Percentiles rank a stretch among this genome's conserved stretches.
phyloP scores from a whole-genome alignment of 2,113 vertebrate genomes.

The Mobula hypostoma region DNA sequence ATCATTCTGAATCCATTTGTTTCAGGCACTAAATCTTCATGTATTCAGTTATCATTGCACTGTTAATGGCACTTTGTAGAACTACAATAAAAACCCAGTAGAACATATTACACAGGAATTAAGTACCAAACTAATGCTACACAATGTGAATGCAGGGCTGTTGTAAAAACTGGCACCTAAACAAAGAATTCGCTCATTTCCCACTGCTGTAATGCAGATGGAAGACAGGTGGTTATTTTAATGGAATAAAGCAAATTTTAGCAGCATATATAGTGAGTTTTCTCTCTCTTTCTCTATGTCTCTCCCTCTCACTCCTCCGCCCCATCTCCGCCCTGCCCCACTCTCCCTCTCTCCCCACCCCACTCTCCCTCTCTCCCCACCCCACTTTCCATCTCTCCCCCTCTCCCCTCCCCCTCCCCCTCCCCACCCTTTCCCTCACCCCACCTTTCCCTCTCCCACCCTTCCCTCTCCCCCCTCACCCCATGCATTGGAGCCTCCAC shows the following conservation, averaged over 20 bases:
- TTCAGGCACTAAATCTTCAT: not conserved
- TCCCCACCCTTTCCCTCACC: no score
- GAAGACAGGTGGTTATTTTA: not conserved
- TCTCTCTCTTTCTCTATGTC: no score
- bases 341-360: no score
- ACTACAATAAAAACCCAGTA: not conserved
- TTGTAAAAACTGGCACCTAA: not conserved
- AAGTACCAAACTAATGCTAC: not conserved
- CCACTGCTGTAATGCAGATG: not conserved
- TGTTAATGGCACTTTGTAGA: not conserved
- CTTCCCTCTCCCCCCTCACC: no score
- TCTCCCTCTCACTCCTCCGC: not conserved
- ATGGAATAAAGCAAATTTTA: not conserved
- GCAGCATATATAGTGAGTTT: not conserved
- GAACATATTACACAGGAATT: not conserved
- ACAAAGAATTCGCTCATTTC: not conserved
- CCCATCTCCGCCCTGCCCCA: no score
- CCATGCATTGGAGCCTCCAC: no score
- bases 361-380: no score
- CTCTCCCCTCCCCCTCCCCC: no score
- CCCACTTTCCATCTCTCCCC: no score
- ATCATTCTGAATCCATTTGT: conserved; percentile 8
- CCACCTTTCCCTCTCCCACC: no score
- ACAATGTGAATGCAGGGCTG: not conserved
- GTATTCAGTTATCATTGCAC: not conserved